phyloP scores from a whole-genome alignment of 2,888 invertebrate species.

The Cecidostiba fungosa region DNA sequence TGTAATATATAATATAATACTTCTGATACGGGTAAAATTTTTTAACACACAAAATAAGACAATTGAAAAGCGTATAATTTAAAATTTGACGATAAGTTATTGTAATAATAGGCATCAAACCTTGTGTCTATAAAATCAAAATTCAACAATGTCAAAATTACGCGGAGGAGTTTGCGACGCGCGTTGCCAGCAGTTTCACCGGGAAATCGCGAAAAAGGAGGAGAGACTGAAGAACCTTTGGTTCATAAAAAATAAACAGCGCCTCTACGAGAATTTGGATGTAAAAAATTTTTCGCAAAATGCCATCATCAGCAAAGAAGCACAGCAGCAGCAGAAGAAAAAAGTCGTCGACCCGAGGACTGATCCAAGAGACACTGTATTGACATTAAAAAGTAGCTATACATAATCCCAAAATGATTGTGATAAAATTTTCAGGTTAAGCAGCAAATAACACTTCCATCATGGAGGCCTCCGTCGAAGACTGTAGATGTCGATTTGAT shows the following conservation, averaged over 20 bases:
- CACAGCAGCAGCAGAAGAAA: constrained; percentile 48
- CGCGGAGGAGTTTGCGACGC: constrained; percentile 69
- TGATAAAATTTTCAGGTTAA: constrained; percentile 33
- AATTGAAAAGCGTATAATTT: constrained; percentile 19
- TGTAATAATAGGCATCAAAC: neutral
- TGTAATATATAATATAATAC: neutral
- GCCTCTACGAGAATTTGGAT: constrained; percentile 68
- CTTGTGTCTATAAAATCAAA: neutral
- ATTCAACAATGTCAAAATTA: constrained; percentile 65
- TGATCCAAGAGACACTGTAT: neutral
- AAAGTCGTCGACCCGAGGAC: neutral
- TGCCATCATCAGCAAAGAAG: constrained; percentile 47
- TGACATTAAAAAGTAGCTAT: too few species aligned
- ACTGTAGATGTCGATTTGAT: constrained; percentile 69
- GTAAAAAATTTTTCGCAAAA: constrained; percentile 37
- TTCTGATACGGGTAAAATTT: neutral
- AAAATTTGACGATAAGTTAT: neutral
- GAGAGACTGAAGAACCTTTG: constrained; percentile 71
- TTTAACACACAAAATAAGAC: constrained; percentile 16
- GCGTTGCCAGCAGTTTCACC: constrained; percentile 73
- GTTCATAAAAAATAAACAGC: constrained; percentile 74
- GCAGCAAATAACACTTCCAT: constrained; percentile 38
- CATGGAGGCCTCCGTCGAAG: constrained; percentile 69
- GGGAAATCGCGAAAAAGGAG: constrained; percentile 70
- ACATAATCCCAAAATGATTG: too few species aligned